Percentiles rank a stretch among this genome's conserved stretches.
Conservation (phyloP, 2,113 vertebrate genomes). For the Oryzias curvinotus region DNA sequence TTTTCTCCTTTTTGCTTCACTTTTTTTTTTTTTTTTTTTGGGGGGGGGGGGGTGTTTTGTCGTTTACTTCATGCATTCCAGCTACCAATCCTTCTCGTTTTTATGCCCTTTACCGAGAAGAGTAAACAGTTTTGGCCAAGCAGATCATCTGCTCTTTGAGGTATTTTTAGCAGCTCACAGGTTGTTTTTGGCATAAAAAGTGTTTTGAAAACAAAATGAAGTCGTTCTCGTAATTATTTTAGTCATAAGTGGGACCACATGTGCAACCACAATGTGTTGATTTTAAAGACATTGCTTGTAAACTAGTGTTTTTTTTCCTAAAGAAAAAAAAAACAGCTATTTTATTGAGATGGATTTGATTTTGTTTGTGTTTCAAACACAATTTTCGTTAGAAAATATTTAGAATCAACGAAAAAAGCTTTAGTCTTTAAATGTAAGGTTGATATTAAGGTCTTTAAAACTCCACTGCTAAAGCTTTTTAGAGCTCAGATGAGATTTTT, state of each 20-base stretch:
- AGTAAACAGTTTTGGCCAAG: constrained; percentile 38
- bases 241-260: neutral
- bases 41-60: constrained; percentile 45
- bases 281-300: neutral
- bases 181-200: neutral
- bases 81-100: constrained; percentile 49
- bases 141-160: constrained; percentile 19
- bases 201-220: neutral
- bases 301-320: neutral
- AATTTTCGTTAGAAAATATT: constrained; percentile 65
- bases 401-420: constrained; percentile 62
- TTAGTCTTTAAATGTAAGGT: neutral
- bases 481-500: neutral
- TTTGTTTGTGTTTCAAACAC: neutral
- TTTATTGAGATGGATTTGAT: neutral
- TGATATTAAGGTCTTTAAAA: constrained; percentile 9
- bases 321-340: neutral
- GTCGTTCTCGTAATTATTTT: neutral
- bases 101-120: constrained; percentile 20
- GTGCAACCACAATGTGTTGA: neutral
- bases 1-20: constrained; percentile 25
- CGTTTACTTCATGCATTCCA: constrained; percentile 71
- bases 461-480: neutral
- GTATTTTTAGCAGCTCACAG: neutral
- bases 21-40: constrained; percentile 8